Evolutionary conservation across 2,888 invertebrate genomes (phyloP).

Genomic region (Gryllus longicercus): DNA sequence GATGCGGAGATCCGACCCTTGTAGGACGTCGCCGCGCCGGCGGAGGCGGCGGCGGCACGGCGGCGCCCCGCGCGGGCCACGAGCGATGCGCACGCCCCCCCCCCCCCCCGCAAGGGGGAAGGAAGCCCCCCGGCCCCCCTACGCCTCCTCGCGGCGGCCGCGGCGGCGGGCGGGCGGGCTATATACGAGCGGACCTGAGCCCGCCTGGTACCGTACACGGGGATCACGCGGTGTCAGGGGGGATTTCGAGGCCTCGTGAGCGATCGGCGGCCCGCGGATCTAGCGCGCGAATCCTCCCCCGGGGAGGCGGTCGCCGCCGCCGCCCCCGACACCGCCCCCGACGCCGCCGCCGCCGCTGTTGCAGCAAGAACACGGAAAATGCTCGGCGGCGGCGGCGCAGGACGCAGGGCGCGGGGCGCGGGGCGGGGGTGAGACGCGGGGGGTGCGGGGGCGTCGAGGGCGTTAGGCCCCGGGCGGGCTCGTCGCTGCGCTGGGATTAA

Average conservation of each 20-base stretch:
- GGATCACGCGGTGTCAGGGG: conserved; percentile 30
- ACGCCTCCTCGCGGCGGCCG: neutral
- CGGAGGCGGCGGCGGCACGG: neutral
- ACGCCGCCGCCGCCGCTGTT: neutral
- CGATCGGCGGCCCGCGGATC: conserved; percentile 27
- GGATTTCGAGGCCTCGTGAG: conserved; percentile 27
- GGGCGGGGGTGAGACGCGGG: too few relatives aligned
- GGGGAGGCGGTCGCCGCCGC: neutral
- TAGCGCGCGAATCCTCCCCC: neutral
- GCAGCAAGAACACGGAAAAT: conserved; percentile 17
- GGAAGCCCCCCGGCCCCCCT: neutral
- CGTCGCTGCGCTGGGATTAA: neutral
- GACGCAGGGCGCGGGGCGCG: too few relatives aligned
- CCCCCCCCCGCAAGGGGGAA: conserved; percentile 11
- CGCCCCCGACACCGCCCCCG: neutral
- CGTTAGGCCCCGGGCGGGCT: conserved; percentile 7
- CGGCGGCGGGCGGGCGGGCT: neutral
- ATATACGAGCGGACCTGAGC: conserved; percentile 17
- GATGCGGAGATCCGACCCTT: conserved; percentile 27
- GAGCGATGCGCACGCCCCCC: neutral
- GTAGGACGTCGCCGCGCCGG: neutral
- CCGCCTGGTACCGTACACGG: conserved; percentile 21
- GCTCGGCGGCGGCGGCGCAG: neutral
- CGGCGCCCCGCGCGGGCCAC: neutral
- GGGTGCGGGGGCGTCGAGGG: neutral